These are phyloP conservation scores for Pectinophora gossypiella DNA, from an alignment of 1,140 invertebrate genomes.

Conservation along the genomic window DNA sequence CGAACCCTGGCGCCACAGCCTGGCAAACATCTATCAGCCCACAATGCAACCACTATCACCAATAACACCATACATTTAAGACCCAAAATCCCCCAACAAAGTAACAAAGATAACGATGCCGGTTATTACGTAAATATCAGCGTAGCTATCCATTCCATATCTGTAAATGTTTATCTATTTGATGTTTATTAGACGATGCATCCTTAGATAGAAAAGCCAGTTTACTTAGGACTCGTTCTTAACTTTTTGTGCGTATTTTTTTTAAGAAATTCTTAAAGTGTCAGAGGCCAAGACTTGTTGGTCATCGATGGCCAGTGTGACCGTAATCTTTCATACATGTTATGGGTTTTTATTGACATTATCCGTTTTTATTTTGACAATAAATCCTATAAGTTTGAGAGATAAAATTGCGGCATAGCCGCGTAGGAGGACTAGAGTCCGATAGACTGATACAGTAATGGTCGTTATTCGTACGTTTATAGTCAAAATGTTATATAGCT, in stretches of 20 bases:
- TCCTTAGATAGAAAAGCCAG: slow-evolving; percentile 21
- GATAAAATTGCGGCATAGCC: neutral
- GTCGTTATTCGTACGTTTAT: too few species aligned
- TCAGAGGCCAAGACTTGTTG: neutral
- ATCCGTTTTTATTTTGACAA: neutral
- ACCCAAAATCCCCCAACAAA: too few species aligned
- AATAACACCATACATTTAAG: too few species aligned
- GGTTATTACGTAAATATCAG: slow-evolving; percentile 27
- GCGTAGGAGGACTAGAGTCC: neutral
- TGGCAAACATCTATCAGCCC: neutral
- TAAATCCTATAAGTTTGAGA: neutral
- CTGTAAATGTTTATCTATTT: slow-evolving; percentile 33
- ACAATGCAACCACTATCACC: too few species aligned
- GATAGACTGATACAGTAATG: neutral
- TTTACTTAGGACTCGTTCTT: neutral
- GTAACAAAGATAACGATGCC: too few species aligned
- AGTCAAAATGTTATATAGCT: too few species aligned
- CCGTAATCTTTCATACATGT: neutral
- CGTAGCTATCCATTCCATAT: slow-evolving; percentile 30
- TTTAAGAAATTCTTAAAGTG: too few species aligned
- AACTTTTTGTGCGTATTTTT: too few species aligned
- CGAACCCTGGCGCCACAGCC: neutral
- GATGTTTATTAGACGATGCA: slow-evolving; percentile 33
- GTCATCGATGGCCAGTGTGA: neutral
- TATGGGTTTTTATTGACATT: neutral